A percentile compares a stretch with the other conserved stretches of the same genome.
These are phyloP conservation scores for Dicaeum eximium DNA, from an alignment of 2,113 vertebrate genomes.

Conservation along the genomic window DNA sequence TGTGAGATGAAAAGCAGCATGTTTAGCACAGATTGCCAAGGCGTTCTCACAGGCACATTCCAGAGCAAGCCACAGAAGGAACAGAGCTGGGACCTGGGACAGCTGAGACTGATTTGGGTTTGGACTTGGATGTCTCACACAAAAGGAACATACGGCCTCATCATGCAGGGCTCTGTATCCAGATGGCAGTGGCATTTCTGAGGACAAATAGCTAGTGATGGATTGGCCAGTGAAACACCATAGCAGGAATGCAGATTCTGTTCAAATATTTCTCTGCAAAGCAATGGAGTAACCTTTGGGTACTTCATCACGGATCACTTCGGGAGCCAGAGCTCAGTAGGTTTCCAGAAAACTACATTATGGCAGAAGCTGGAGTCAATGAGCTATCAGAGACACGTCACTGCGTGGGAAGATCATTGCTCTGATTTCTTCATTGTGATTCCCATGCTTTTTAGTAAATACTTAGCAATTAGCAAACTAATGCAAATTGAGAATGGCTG, in stretches of 20 bases:
- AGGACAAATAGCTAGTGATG: neutral
- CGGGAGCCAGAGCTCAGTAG: neutral
- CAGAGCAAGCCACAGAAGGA: neutral
- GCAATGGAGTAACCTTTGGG: neutral
- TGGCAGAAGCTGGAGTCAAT: neutral
- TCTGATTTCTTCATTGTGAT: neutral
- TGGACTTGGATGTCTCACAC: neutral
- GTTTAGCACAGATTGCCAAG: constrained; percentile 8
- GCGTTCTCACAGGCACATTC: neutral
- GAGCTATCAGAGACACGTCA: neutral
- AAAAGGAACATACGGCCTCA: neutral
- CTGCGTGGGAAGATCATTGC: neutral
- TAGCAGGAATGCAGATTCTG: neutral
- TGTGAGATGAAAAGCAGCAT: constrained; percentile 24
- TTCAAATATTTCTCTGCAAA: neutral
- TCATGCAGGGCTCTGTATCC: neutral
- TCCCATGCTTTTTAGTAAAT: neutral
- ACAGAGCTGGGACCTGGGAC: constrained; percentile 4
- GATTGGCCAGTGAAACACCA: neutral
- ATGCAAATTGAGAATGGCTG: neutral
- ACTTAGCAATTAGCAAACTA: neutral
- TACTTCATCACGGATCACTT: neutral
- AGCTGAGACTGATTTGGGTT: constrained; percentile 18
- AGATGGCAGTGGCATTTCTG: neutral
- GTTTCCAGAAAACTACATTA: neutral